Evolutionary conservation across 2,888 invertebrate species (phyloP), one percentile per base, ranked within the genome.

Genomic region (Pelosia muscerda): DNA sequence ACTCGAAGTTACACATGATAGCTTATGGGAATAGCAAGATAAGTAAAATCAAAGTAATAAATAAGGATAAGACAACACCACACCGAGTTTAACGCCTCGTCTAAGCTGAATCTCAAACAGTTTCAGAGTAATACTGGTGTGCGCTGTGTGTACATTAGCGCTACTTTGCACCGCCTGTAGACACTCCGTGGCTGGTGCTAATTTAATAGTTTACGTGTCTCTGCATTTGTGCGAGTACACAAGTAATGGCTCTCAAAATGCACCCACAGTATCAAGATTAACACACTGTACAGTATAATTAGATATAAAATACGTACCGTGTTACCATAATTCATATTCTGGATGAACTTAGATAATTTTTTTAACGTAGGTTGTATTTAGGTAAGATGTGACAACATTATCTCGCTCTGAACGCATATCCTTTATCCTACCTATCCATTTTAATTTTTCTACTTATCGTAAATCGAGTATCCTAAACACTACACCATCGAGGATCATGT

Each of bases 201-300:
- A 57, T 31, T 59, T 59, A 38, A 38, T 59, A 59, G 22, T 59
- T 59, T 59, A 23, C 38, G 59, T 34, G 38, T 59, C 38, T 59
- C 22, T n/a, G 38, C 34, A 23, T 34, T 59, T 57, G 57, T 19
- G 26, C 57, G 28, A 26, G 57, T 57, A 31, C 3, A 22, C 28
- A 22, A n/a, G n/a, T 57, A 57, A 28, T 26, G 28, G 15, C 15
- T 22, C 26, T 26, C 19, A 19, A 57, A 57, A 58, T 58, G 10
- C 15, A 19, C 19, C n/a, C 19, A 58, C 34, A 13, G 10, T 19
- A 34, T 6, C 31, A 8, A 31, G 19, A 56, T 15, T 34, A 60
- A 28, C 10, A 53, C 65, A 23, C 9, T 11, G 26, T 49, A 4
- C 53, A 13, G 15, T 54, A 23, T 54, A 23, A 10, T 54, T 54